A percentile compares a stretch with the other conserved stretches of the same genome.
Conservation (phyloP, 2,797 vertebrate species). For the Aldrovandia affinis region DNA sequence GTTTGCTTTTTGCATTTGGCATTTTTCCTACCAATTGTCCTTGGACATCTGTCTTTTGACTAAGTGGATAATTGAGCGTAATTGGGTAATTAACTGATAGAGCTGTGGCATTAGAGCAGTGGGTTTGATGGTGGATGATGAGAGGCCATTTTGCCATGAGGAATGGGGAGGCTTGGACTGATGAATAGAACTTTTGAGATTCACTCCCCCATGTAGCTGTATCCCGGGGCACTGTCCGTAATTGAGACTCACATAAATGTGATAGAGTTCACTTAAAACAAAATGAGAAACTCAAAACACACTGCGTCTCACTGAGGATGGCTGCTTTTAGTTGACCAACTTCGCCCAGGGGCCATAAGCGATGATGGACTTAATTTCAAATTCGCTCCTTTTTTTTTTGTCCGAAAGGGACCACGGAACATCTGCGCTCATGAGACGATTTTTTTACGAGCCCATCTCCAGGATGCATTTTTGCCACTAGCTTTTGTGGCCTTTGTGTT, state of each 20-base stretch:
- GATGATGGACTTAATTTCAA: constrained; percentile 35
- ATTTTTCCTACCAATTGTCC: background rate
- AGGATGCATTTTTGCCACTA: background rate
- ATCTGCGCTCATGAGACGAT: background rate
- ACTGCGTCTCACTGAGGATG: background rate
- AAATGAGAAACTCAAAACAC: background rate
- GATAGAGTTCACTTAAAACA: background rate
- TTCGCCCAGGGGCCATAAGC: constrained; percentile 45
- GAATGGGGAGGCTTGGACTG: background rate
- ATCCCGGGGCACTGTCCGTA: background rate
- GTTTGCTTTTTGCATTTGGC: background rate
- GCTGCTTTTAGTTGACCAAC: background rate
- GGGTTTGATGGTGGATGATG: background rate
- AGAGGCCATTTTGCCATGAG: constrained; percentile 2
- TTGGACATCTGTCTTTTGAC: background rate
- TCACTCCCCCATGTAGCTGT: background rate
- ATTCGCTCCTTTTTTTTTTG: background rate
- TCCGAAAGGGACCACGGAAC: background rate
- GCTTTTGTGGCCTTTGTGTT: background rate
- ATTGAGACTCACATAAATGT: background rate
- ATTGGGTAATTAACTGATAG: constrained; percentile 20
- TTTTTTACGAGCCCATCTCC: background rate
- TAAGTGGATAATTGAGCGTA: constrained; percentile 25
- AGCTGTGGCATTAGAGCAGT: background rate
- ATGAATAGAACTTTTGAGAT: background rate